These are phyloP conservation scores for Trachelus stipa DNA, from an alignment of 2,888 invertebrate species.

Conservation along the genomic window DNA sequence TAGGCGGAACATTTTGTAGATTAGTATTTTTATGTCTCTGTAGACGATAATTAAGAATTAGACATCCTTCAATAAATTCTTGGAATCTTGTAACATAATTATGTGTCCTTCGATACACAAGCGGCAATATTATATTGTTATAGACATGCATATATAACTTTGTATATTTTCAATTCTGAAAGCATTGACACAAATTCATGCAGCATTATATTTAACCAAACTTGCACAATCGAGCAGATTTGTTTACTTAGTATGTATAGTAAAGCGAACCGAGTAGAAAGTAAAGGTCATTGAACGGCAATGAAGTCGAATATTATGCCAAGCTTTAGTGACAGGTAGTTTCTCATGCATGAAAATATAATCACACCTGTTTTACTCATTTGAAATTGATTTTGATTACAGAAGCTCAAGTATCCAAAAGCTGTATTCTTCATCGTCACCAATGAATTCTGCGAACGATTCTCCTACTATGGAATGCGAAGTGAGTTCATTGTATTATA, in stretches of 20 bases:
- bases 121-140: background rate
- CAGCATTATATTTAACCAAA: background rate
- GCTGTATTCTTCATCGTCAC: conserved; percentile 92
- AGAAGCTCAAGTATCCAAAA: conserved; percentile 84
- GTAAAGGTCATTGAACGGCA: background rate
- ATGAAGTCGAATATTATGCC: background rate
- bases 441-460: conserved; percentile 98
- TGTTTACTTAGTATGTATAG: background rate
- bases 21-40: no score
- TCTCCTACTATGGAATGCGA: conserved; percentile 97
- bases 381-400: conserved; percentile 59
- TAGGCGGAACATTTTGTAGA: no score
- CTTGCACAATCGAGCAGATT: background rate
- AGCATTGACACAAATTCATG: background rate
- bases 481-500: conserved; percentile 72
- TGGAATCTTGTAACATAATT: background rate
- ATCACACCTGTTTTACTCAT: background rate
- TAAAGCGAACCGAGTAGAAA: background rate
- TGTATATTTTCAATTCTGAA: background rate
- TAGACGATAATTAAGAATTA: no score
- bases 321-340: background rate
- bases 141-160: background rate
- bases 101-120: background rate
- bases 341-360: background rate
- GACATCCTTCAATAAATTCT: no score